phyloP scores from a whole-genome alignment of 2,888 invertebrate species.

The Limulus polyphemus region DNA sequence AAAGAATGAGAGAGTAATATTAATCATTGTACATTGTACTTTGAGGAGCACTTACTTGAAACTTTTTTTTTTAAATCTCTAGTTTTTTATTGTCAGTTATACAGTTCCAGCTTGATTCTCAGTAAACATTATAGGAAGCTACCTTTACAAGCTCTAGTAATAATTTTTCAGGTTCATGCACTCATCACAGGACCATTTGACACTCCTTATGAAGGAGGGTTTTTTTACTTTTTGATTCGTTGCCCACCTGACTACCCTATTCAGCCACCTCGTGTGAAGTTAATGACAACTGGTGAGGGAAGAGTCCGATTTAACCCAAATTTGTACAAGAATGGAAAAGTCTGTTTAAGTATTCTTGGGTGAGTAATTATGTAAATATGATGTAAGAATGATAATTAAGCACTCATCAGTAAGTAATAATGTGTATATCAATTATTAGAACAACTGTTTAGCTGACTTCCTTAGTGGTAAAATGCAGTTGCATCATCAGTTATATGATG shows the following conservation, averaged over 20 bases:
- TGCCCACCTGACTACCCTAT: conserved; percentile 47
- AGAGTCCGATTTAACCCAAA: conserved; percentile 51
- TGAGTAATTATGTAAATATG: conserved; percentile 30
- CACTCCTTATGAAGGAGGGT: conserved; percentile 48
- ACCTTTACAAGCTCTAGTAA: no score
- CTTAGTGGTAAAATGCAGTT: no score
- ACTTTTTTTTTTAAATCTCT: not conserved
- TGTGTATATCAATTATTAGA: no score
- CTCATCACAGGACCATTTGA: conserved; percentile 47
- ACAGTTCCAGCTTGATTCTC: not conserved
- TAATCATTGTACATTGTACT: no score
- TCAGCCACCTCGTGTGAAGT: conserved; percentile 45
- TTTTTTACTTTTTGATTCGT: conserved; percentile 43
- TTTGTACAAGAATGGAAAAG: conserved; percentile 49
- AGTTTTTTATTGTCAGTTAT: not conserved
- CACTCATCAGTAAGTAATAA: no score
- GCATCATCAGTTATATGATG: no score
- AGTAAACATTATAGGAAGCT: no score
- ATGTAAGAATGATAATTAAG: conserved; percentile 1
- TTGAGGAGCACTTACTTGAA: no score
- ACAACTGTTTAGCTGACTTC: no score
- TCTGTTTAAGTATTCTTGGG: conserved; percentile 46
- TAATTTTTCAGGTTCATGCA: conserved; percentile 38
- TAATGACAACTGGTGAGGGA: conserved; percentile 48
- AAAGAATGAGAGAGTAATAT: no score